Evolutionary conservation across 1,140 invertebrate species (phyloP).

Genomic region (Apolygus lucorum): DNA sequence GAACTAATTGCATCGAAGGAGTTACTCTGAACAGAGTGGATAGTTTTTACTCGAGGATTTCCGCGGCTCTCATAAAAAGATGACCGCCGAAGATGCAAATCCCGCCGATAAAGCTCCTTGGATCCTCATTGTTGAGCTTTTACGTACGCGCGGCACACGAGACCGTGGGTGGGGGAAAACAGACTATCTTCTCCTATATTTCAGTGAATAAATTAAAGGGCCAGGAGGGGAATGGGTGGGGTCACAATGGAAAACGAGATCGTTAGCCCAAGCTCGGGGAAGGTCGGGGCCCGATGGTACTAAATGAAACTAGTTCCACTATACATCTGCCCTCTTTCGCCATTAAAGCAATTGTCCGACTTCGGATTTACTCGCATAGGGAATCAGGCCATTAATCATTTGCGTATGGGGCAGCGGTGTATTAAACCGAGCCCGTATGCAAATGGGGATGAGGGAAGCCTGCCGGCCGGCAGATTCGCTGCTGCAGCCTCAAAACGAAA

Average conservation of each 20-base stretch:
- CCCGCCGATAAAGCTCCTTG: neutral
- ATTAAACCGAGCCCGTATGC: constrained; percentile 22
- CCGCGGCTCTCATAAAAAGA: neutral
- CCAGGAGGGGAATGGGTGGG: constrained; percentile 13
- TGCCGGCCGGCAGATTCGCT: neutral
- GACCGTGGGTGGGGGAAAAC: neutral
- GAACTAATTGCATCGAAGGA: too few relatives aligned
- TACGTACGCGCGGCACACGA: neutral
- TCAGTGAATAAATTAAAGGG: constrained; percentile 21
- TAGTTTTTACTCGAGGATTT: too few relatives aligned
- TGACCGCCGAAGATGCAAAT: neutral
- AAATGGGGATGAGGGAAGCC: constrained; percentile 17
- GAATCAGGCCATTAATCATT: constrained; percentile 27
- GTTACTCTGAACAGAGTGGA: too few relatives aligned
- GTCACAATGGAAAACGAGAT: constrained; percentile 22
- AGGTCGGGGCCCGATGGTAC: neutral
- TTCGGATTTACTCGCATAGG: constrained; percentile 27
- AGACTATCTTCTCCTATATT: constrained; percentile 13
- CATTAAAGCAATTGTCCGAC: constrained; percentile 26
- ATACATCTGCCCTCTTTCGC: constrained; percentile 24
- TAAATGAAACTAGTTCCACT: constrained; percentile 25
- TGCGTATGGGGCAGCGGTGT: constrained; percentile 18
- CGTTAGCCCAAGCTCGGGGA: constrained; percentile 20
- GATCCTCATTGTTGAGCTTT: neutral
- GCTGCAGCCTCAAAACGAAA: constrained; percentile 3